Evolutionary conservation across 1,140 invertebrate species (phyloP), one percentile per base, ranked within the genome.

Genomic region (Asbolus verrucosus): DNA sequence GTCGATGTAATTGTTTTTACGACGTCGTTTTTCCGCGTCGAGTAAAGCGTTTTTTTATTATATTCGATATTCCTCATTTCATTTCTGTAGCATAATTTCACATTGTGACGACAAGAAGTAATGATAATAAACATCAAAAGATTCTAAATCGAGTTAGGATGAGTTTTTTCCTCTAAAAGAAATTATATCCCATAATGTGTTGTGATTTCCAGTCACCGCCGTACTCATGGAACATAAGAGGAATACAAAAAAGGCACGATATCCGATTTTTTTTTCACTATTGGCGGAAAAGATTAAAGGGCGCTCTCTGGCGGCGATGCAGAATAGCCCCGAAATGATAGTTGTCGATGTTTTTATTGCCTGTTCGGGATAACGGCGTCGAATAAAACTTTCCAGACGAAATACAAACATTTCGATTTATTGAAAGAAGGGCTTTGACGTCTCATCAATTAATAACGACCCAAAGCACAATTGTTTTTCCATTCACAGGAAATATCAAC

Each of bases 311-410:
- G 46, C 8, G 46, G 46, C 46, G 46, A 54, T 54, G 27, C 46
- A 19, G 46, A 54, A 54, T 30, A 15, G 46, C 46, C 46, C 18
- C 46, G 46, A 54, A 54, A 54, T 54, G 46, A 54, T 54, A 54
- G 46, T 54, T 54, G 46, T 30, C 19, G 46, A 54, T 54, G 46
- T 54, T 54, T 54, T 54, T 54, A 54, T 54, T 54, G 46, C 46
- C 46, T 54, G 46, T 54, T 54, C 46, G 19, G 46, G 27, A 54
- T 54, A 54, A 54, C 46, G 46, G 27, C 46, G 14, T 27, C 19
- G 46, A 54, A 54, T 54, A 54, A 54, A 54, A 54, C 46, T 54
- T 54, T 21, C 46, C 18, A 11, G 21, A 27, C 21, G 8, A 21
- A 54, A 54, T 54, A 27, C 46, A 27, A 54, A 54, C 21, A 21